Evolutionary conservation across 2,888 invertebrate genomes (phyloP).

Genomic region (Microplitis deprimator): DNA sequence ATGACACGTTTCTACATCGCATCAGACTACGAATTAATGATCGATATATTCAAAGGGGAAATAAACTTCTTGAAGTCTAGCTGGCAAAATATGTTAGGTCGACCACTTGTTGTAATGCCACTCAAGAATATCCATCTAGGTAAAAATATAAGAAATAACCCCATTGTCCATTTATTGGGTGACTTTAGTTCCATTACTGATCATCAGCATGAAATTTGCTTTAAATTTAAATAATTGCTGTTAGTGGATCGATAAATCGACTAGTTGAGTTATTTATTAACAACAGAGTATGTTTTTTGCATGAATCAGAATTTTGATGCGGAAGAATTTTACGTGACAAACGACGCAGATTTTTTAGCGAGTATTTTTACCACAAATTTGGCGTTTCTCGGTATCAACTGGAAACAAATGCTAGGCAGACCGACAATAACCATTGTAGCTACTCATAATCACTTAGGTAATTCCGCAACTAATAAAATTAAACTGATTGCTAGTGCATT

Average conservation of each 20-base stretch:
- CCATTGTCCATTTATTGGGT: not conserved
- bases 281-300: slow-evolving; percentile 59
- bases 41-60: slow-evolving; percentile 97
- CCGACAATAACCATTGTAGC: slow-evolving; percentile 94
- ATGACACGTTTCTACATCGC: slow-evolving; percentile 98
- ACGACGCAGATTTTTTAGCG: slow-evolving; percentile 94
- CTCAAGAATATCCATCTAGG: slow-evolving; percentile 92
- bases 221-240: slow-evolving; percentile 19
- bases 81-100: slow-evolving; percentile 98
- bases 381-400: slow-evolving; percentile 95
- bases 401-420: slow-evolving; percentile 97
- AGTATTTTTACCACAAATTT: slow-evolving; percentile 95
- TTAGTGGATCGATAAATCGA: not conserved
- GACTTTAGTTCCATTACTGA: not conserved
- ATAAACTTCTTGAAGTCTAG: slow-evolving; percentile 98
- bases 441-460: slow-evolving; percentile 89
- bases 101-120: slow-evolving; percentile 94
- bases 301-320: slow-evolving; percentile 87
- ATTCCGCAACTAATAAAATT: slow-evolving; percentile 57
- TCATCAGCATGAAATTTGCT: not conserved
- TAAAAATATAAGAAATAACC: slow-evolving; percentile 68
- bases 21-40: slow-evolving; percentile 97
- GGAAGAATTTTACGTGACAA: slow-evolving; percentile 96
- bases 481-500: not conserved
- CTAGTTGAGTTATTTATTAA: not conserved